These are phyloP conservation scores for Xestia c-nigrum DNA, from an alignment of 2,888 invertebrate genomes.

Conservation along the genomic window DNA sequence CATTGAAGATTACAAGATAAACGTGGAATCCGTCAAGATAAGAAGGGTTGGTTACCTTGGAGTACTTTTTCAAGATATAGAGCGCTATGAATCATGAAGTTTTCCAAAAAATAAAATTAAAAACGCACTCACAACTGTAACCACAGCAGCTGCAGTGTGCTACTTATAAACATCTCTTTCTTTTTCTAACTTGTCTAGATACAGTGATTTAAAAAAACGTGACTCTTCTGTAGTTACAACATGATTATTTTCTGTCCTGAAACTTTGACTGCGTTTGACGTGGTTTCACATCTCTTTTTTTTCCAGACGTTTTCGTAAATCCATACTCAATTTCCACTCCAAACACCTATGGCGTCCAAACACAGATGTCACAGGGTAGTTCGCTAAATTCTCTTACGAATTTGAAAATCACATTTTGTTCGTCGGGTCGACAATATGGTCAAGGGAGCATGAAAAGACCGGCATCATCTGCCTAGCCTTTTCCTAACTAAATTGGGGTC, in stretches of 20 bases:
- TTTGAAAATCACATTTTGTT: too few species aligned
- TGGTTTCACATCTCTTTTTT: background rate
- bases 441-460: too few species aligned
- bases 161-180: background rate
- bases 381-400: too few species aligned
- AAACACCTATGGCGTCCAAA: background rate
- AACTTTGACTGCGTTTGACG: background rate
- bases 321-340: background rate
- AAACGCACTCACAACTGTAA: too few species aligned
- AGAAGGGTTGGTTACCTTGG: slow-evolving; percentile 62
- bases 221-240: background rate
- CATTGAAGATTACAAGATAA: slow-evolving; percentile 78
- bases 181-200: background rate
- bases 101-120: background rate
- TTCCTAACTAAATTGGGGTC: too few species aligned
- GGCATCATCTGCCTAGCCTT: too few species aligned
- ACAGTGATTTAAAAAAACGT: background rate
- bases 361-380: too few species aligned
- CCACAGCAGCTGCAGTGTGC: background rate
- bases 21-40: slow-evolving; percentile 79
- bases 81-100: slow-evolving; percentile 8
- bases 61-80: slow-evolving; percentile 11
- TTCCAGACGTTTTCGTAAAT: background rate
- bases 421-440: too few species aligned
- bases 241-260: background rate